Evolutionary conservation across 1,140 invertebrate genomes (phyloP), one percentile per base, ranked within the genome.

Genomic region (Caerostris darwini): DNA sequence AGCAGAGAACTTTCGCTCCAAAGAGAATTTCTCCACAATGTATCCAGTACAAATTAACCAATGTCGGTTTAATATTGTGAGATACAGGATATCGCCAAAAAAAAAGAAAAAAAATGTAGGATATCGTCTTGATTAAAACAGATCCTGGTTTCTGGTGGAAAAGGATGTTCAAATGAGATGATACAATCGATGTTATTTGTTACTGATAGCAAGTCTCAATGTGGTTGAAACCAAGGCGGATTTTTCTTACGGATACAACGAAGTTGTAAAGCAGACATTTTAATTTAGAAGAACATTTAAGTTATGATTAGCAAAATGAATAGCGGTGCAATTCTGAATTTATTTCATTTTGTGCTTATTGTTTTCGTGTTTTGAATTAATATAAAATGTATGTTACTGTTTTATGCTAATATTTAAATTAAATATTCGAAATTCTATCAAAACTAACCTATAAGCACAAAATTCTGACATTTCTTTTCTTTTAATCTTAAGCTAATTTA

Each of bases 51-150:
- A 59, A 85, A 58, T 85, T 85, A 85, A 85, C 56, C 14, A 17
- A 58, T 85, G 83, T 57, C 17, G n/a, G 57, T 85, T 34, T 59
- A 85, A 85, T 85, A 59, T 85, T 56, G n/a, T 19, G 12, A n/a
- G 54, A 85, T 54, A 82, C 34, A 82, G 34, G 1, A 17, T 82
- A 56, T 50, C 10, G 7, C 4, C 10, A n/a, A 19, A 19, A 12
- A 85, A 2, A 5, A 6, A 77, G 53, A 83, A 58, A 14, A 59
- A 19, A 14, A n/a, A 58, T 19, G n/a, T 19, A 85, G 17, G 8
- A 85, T 34, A 12, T 57, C n/a, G 10, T 58, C 7, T 5, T 85
- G 56, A 57, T 85, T 85, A 58, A 17, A 7, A 59, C 6, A 85
- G 58, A 7, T 59, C 58, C 19, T 19, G 7, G 34, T 77, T 77